phyloP scores from a whole-genome alignment of 2,797 vertebrate genomes.

The Pygocentrus nattereri region DNA sequence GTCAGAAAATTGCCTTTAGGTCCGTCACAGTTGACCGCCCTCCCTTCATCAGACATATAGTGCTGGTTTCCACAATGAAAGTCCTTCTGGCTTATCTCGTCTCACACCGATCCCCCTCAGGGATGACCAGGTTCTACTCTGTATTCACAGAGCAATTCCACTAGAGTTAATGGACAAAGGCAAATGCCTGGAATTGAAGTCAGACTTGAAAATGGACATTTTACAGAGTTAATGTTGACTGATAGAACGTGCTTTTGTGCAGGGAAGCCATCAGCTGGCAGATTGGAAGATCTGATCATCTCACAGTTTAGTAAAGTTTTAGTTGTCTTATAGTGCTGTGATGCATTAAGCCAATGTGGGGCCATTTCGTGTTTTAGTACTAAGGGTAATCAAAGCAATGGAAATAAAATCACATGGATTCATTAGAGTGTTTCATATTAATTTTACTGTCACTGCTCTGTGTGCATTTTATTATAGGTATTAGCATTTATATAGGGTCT shows the following conservation, averaged over 20 bases:
- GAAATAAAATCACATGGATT: not conserved
- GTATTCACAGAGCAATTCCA: not conserved
- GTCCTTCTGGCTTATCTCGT: not conserved
- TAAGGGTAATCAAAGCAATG: not conserved
- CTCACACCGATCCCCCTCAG: not conserved
- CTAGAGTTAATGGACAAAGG: not conserved
- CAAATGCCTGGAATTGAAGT: not conserved
- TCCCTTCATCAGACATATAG: not conserved
- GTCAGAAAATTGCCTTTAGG: not conserved
- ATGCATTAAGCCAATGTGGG: not conserved
- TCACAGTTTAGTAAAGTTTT: not conserved
- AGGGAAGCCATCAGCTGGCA: not conserved
- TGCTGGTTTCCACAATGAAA: not conserved
- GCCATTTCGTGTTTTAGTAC: not conserved
- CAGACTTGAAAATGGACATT: not conserved
- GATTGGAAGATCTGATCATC: not conserved
- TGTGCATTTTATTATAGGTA: constrained; percentile 5
- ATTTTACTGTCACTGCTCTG: constrained; percentile 5
- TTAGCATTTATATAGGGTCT: constrained; percentile 18
- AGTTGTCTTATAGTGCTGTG: not conserved
- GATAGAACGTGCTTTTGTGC: not conserved
- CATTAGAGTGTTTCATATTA: constrained; percentile 1
- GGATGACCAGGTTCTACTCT: not conserved
- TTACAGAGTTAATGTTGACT: not conserved
- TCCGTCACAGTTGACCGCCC: not conserved